Evolutionary conservation across 2,113 vertebrate species (phyloP).

Genomic region (Grus americana): DNA sequence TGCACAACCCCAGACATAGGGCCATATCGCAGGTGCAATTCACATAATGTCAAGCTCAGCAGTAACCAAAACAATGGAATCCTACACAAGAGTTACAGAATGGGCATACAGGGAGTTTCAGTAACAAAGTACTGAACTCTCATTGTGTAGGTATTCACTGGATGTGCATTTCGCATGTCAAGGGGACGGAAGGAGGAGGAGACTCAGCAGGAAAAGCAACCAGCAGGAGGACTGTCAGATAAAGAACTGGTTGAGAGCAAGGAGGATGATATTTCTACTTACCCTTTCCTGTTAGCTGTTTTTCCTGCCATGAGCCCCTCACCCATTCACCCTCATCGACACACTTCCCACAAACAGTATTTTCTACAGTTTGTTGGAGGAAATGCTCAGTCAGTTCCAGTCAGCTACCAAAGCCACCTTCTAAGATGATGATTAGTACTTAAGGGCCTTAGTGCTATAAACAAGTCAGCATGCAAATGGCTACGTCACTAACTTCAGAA

Average conservation of each 20-base stretch:
- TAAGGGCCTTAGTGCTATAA: not conserved
- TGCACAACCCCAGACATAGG: not conserved
- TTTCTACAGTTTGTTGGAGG: slow-evolving; percentile 42
- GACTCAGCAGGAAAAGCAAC: slow-evolving; percentile 47
- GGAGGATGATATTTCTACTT: slow-evolving; percentile 48
- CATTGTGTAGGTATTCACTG: slow-evolving; percentile 7
- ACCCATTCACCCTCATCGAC: slow-evolving; percentile 19
- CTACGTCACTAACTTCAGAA: not conserved
- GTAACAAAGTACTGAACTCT: not conserved
- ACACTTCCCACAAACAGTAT: slow-evolving; percentile 26
- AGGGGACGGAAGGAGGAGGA: slow-evolving; percentile 55
- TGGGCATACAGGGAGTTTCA: not conserved
- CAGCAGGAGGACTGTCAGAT: slow-evolving; percentile 64
- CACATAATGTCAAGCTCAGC: not conserved
- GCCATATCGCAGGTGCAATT: not conserved
- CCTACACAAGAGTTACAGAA: not conserved
- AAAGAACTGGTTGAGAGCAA: slow-evolving; percentile 47
- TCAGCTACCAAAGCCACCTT: not conserved
- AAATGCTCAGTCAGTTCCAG: slow-evolving; percentile 30
- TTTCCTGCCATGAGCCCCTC: slow-evolving; percentile 47
- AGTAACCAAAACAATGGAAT: not conserved
- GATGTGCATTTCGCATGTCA: not conserved
- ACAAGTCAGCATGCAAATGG: not conserved
- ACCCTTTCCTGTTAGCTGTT: slow-evolving; percentile 54
- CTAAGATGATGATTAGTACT: not conserved